These are phyloP conservation scores for Forpus xanthops DNA, from an alignment of 2,797 vertebrate species.

Conservation along the genomic window DNA sequence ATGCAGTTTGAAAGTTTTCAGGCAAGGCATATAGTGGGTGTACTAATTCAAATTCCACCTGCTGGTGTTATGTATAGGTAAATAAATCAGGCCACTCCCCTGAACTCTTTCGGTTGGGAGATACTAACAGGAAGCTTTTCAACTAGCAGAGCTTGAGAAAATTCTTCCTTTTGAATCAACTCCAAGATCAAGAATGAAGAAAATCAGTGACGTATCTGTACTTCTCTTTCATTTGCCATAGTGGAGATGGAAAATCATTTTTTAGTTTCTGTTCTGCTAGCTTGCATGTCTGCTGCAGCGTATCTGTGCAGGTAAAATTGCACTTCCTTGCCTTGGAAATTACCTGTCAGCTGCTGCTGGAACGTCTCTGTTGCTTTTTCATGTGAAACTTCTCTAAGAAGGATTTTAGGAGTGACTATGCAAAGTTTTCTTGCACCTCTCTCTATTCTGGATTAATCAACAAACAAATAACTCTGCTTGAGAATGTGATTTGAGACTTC, in stretches of 20 bases:
- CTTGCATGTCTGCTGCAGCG: neutral
- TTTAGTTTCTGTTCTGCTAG: slow-evolving; percentile 36
- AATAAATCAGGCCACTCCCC: slow-evolving; percentile 83
- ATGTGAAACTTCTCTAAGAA: neutral
- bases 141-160: slow-evolving; percentile 46
- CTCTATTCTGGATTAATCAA: neutral
- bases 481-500: slow-evolving; percentile 61
- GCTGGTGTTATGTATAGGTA: slow-evolving; percentile 63
- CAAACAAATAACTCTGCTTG: neutral
- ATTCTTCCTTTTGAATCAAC: slow-evolving; percentile 56
- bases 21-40: slow-evolving; percentile 74
- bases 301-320: neutral
- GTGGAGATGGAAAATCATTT: slow-evolving; percentile 41
- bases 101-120: slow-evolving; percentile 62
- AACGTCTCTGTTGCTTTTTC: slow-evolving; percentile 37
- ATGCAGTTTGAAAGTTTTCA: slow-evolving; percentile 76
- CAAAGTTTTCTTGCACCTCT: neutral
- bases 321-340: neutral
- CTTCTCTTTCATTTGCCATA: slow-evolving; percentile 15
- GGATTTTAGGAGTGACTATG: neutral
- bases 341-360: slow-evolving; percentile 22
- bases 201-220: neutral
- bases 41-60: slow-evolving; percentile 80
- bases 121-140: slow-evolving; percentile 58
- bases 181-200: slow-evolving; percentile 26